A percentile compares a stretch with the other conserved stretches of the same genome.
These are phyloP conservation scores for Onychomys arenicola DNA, from an alignment of 2,797 vertebrate genomes.

Conservation along the genomic window DNA sequence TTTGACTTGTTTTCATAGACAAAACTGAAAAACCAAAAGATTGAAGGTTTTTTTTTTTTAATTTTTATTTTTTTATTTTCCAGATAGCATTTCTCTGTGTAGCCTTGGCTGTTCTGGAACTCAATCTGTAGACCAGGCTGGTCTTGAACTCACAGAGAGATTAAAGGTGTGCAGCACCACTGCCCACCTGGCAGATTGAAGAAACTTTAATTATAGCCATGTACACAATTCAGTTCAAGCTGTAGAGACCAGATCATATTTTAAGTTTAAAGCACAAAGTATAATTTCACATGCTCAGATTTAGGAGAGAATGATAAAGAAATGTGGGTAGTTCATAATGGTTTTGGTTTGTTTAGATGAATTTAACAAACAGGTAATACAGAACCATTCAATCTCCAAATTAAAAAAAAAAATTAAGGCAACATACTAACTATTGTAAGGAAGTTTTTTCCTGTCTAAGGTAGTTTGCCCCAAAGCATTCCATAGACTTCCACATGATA, in stretches of 20 bases:
- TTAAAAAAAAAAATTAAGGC: not conserved
- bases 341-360: constrained; percentile 42
- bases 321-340: not conserved
- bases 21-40: constrained; percentile 4
- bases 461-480: not conserved
- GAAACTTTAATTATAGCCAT: constrained; percentile 29
- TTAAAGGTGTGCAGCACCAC: not conserved
- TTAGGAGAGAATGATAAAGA: constrained; percentile 52
- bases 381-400: constrained; percentile 44
- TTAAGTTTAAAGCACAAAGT: constrained; percentile 40
- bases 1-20: constrained; percentile 43
- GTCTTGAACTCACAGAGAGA: not conserved
- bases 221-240: constrained; percentile 31
- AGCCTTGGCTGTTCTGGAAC: not conserved
- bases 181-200: not conserved
- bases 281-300: constrained; percentile 61
- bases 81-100: not conserved
- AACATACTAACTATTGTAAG: constrained; percentile 20
- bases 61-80: not conserved
- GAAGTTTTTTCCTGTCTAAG: not conserved
- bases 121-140: not conserved
- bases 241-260: constrained; percentile 47
- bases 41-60: not conserved
- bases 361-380: constrained; percentile 37
- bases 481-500: not conserved